Evolutionary conservation across 2,113 vertebrate species (phyloP), one percentile per base, ranked within the genome.

Genomic region (Zosterops hypoxanthus): DNA sequence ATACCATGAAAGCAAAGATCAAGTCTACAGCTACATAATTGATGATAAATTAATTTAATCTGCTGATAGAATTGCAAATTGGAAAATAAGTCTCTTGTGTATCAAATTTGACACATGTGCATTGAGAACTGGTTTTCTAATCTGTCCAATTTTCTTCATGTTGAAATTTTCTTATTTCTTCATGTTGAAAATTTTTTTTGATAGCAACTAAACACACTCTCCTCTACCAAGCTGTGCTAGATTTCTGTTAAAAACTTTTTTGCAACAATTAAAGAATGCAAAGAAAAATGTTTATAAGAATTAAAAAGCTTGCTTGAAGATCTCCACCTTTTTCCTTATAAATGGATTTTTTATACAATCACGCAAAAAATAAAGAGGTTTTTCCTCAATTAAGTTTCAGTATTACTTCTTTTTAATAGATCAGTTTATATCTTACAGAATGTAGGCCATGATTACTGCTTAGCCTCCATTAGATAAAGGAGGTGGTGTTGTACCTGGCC

Each of bases 301-400:
- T 55, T 12, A 50, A 65, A 65, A 78, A 82, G 11, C 20, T 53
- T 92, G 44, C 11, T 20, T 49, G 52, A 72, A 71, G 10, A 50
- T 3, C 1, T 53, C 22, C 12, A 44, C 7, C 15, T 63, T 82
- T 76, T 86, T 36, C 41, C 10, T 73, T 65, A 53, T 24, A 70
- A 84, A 78, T 57, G 11, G 7, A 28, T 86, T 78, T 80, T 42
- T 42, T 70, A 28, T 91, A 65, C 8, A 60, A 52, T 36, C 29
- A 29, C 0, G 1, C 0, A 3, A 80, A 6, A 72, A 71, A 79
- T 53, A 50, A 65, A 42, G 39, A 5, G 6, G 3, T 66, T 75
- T 77, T 91, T 82, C 31, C 25, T 70, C 7, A 4, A 46, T 28
- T 13, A 73, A 49, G 5, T 73, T 77, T 70, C 55, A 87, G 4